phyloP scores from a whole-genome alignment of 2,797 vertebrate species.

The Hydrolagus colliei region DNA sequence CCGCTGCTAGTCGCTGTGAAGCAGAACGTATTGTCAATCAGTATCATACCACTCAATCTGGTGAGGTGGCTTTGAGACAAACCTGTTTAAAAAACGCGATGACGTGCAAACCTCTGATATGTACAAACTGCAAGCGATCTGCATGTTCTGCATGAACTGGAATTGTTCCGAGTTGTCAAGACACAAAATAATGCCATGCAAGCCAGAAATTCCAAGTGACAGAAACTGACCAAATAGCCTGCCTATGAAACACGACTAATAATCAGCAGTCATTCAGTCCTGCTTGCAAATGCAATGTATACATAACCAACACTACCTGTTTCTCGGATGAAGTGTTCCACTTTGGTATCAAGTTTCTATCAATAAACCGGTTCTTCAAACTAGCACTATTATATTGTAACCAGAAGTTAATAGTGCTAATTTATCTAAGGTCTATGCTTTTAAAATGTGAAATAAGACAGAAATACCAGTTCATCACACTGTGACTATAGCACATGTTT shows the following conservation, averaged over 20 bases:
- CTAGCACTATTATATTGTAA: constrained; percentile 12
- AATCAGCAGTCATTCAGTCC: too few relatives aligned
- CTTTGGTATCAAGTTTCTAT: constrained; percentile 29
- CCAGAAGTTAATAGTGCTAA: constrained; percentile 14
- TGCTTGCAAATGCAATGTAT: neutral
- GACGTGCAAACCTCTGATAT: neutral
- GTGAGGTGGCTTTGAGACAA: too few relatives aligned
- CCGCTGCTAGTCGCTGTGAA: too few relatives aligned
- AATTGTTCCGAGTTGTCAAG: too few relatives aligned
- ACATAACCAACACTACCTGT: neutral
- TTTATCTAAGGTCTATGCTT: constrained; percentile 26
- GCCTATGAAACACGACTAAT: neutral
- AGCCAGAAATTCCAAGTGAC: neutral
- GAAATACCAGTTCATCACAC: constrained; percentile 7
- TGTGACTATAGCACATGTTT: neutral
- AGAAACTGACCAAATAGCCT: neutral
- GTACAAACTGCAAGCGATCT: neutral
- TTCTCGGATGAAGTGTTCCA: constrained; percentile 24
- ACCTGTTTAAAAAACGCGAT: neutral
- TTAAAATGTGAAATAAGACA: constrained; percentile 26
- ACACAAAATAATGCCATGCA: neutral
- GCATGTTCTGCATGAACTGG: neutral
- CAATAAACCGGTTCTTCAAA: neutral
- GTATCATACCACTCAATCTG: too few relatives aligned
- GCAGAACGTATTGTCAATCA: too few relatives aligned